A percentile compares a stretch with the other conserved stretches of the same genome.
Evolutionary conservation across 2,888 invertebrate species (phyloP).

Genomic region (Apamea epomidion): DNA sequence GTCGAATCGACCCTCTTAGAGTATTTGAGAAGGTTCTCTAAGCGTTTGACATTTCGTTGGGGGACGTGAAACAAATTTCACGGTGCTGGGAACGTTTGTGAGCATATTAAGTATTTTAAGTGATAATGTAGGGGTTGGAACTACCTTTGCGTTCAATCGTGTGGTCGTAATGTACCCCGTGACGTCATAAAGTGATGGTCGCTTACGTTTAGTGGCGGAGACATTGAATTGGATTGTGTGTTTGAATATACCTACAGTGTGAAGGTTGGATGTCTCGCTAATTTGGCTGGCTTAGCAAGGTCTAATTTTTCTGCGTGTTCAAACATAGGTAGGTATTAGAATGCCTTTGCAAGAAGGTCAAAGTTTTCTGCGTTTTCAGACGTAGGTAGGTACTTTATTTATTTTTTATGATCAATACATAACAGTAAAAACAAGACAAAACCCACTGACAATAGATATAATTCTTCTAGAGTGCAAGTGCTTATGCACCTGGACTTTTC

Average conservation of each 20-base stretch:
- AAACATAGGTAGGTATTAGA: not conserved
- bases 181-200: conserved; percentile 51
- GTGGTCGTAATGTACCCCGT: conserved; percentile 64
- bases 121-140: conserved; percentile 66
- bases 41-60: conserved; percentile 79
- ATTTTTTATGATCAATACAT: not conserved
- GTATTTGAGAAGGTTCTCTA: conserved; percentile 67
- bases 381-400: not conserved
- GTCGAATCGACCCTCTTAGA: conserved; percentile 73
- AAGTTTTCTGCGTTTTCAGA: not conserved
- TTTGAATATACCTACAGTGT: conserved; percentile 3
- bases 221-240: conserved; percentile 44
- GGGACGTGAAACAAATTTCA: conserved; percentile 83
- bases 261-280: not conserved
- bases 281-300: not conserved
- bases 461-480: not conserved
- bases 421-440: too few relatives aligned
- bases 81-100: conserved; percentile 77
- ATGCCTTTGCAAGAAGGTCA: not conserved
- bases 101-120: conserved; percentile 77
- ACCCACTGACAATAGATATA: too few relatives aligned
- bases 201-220: conserved; percentile 34
- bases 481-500: not conserved
- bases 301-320: not conserved
- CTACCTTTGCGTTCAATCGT: conserved; percentile 59